Evolutionary conservation across 30 jellyfish, hydroid and myxozoan genomes (phyloP), one percentile per base, ranked within the genome.

Genomic region (Chironex yamaguchii): DNA sequence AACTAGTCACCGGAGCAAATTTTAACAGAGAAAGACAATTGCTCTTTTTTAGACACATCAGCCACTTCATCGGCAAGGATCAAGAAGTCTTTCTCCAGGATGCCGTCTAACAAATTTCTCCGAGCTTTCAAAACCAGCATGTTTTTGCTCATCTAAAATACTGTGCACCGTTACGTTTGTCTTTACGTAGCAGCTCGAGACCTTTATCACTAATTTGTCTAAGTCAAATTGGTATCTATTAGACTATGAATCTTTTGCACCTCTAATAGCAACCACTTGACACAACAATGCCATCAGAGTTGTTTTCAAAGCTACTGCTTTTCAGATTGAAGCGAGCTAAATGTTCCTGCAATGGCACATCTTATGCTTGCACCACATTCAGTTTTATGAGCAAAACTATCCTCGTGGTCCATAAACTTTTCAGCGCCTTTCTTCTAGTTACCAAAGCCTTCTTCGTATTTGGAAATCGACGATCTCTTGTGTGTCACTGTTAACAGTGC

Each of bases 341-440:
- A 51, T 0, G 89, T 76, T 65, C 52, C 52, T 27, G 81, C 85
- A 34, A 48, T 42, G 53, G 76, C 9, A 76, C 65, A 68, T 35
- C 50, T 63, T 64, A 48, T 66, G 1, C 66, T 81, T 24, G 71
- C 22, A 36, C 78, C 85, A 34, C 0, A 36, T 14, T 76, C 76
- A 34, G 76, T 52, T 54, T 25, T 48, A 71, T 66, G 76, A 36
- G 22, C 29, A 33, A 32, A 26, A 26, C 82, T 54, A 36, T 58
- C 67, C 36, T 78, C 62, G 81, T 42, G 79, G 49, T 62, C 75
- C 33, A 34, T 62, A 1, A 81, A 1, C 29, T 81, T 34, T 28
- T 65, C 81, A 21, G 70, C 67, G 36, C 85, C 76, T 34, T 81
- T 66, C 92, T 65, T 81, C 92, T 85, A 81, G 34, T 81, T 81